A percentile compares a stretch with the other conserved stretches of the same genome.
Conservation (phyloP, 2,113 vertebrate genomes). For the Candoia aspera region DNA sequence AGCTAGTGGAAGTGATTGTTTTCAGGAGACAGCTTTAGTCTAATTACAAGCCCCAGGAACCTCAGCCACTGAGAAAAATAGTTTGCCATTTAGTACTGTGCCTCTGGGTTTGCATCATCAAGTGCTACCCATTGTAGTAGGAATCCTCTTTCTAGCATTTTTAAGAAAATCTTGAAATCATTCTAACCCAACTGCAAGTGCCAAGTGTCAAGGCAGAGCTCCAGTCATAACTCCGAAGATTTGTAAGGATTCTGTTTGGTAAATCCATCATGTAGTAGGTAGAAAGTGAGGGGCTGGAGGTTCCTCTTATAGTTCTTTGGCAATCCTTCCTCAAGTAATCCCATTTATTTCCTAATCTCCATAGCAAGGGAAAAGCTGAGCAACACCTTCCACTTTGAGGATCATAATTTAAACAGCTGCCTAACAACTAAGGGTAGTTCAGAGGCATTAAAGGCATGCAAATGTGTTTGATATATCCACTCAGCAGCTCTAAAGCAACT, state of each 20-base stretch:
- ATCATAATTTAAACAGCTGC: not conserved
- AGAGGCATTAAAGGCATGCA: not conserved
- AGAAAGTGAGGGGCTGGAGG: not conserved
- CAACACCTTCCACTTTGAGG: conserved; percentile 11
- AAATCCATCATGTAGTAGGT: not conserved
- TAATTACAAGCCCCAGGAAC: not conserved
- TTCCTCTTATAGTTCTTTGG: not conserved
- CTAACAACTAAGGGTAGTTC: not conserved
- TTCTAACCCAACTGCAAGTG: not conserved
- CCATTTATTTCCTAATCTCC: not conserved
- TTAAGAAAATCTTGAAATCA: not conserved
- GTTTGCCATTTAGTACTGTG: not conserved
- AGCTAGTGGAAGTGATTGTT: not conserved
- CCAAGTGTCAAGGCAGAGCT: conserved; percentile 7
- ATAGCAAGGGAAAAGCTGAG: not conserved
- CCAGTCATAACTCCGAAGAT: not conserved
- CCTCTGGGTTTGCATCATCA: not conserved
- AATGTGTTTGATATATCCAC: not conserved
- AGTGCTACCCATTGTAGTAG: not conserved
- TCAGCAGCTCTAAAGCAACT: conserved; percentile 10
- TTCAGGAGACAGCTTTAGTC: not conserved
- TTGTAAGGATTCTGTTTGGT: not conserved
- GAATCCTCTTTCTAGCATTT: not conserved
- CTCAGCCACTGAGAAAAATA: not conserved
- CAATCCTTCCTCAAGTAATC: not conserved